A percentile compares a stretch with the other conserved stretches of the same genome.
Evolutionary conservation across 2,113 vertebrate species (phyloP).

Genomic region (Hemichromis elongatus): DNA sequence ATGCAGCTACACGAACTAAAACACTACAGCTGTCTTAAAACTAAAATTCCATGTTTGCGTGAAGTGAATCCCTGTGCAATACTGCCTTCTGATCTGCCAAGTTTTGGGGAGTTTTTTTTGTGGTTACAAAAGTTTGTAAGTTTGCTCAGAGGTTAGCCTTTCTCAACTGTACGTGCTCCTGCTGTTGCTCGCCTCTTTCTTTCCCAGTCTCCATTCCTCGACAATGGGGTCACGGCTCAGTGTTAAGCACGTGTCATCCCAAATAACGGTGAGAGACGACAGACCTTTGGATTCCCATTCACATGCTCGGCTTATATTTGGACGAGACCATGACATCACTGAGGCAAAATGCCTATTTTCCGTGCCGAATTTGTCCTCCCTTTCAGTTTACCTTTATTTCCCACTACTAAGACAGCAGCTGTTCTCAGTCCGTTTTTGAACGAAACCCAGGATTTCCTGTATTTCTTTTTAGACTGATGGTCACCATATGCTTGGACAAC

Average conservation of each 20-base stretch:
- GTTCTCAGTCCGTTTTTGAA: constrained; percentile 54
- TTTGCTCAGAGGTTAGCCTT: constrained; percentile 21
- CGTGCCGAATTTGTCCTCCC: constrained; percentile 17
- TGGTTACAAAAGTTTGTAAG: background rate
- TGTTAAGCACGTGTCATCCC: constrained; percentile 52
- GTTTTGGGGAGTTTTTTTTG: background rate
- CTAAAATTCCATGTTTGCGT: background rate
- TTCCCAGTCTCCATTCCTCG: constrained; percentile 48
- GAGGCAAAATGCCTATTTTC: constrained; percentile 59
- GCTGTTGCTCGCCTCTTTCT: background rate
- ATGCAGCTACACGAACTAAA: background rate
- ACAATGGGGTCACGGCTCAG: constrained; percentile 55
- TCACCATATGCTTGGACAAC: constrained; percentile 63
- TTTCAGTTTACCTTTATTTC: constrained; percentile 52
- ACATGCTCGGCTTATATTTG: constrained; percentile 47
- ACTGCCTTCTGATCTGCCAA: background rate
- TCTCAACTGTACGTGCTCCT: background rate
- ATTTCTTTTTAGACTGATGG: constrained; percentile 37
- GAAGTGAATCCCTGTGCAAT: background rate
- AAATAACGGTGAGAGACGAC: constrained; percentile 65
- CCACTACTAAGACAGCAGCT: constrained; percentile 45
- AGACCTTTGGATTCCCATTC: constrained; percentile 49
- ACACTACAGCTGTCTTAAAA: background rate
- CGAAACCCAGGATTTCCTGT: constrained; percentile 55
- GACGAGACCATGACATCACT: constrained; percentile 70